Evolutionary conservation across 1,140 invertebrate species (phyloP), one percentile per base, ranked within the genome.

Genomic region (Caligus rogercresseyi): DNA sequence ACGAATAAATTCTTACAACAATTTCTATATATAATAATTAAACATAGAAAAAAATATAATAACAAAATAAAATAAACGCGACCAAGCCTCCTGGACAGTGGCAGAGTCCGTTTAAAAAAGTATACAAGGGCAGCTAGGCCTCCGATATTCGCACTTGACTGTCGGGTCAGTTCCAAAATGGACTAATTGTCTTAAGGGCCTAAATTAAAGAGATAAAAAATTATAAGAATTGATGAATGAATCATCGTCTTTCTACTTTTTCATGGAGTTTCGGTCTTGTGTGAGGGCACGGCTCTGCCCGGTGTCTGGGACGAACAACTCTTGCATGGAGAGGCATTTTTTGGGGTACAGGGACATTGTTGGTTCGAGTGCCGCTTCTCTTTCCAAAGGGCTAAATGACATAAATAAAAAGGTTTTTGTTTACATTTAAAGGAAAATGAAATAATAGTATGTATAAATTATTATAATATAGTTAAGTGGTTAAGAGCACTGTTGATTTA

Each of bases 221-320:
- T 20, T 20, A 56, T 16, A 16, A 54, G 11, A 21, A 21, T 54
- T 16, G 16, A 54, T 54, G 19, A 11, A 7, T 43, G 31, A 54
- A 7, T 16, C 54, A 54, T 4, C 19, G 13, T 54, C 13, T 16
- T 18, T n/a, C 19, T 31, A 20, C 63, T 64, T 64, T 19, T 51
- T 18, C 31, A 74, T 70, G 54, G 69, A 69, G 25, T 66, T 70
- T 61, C 69, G 72, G 63, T 75, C 74, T 23, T 71, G 70, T 0
- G 74, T 75, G 7, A 76, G 67, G 16, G 75, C 60, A 61, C 72
- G 70, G 2, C 70, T 74, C 55, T 74, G 64, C 11, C 71, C 71
- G 26, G 69, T 69, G 16, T 65, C 64, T 11, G 57, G 51, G 16
- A 65, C 66, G 16, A 66, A 61, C 2, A 71, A 69, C 52, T 74